Base-by-base conservation (phyloP, 2,888 invertebrate species). In the Rhagonycha fulva region DNA sequence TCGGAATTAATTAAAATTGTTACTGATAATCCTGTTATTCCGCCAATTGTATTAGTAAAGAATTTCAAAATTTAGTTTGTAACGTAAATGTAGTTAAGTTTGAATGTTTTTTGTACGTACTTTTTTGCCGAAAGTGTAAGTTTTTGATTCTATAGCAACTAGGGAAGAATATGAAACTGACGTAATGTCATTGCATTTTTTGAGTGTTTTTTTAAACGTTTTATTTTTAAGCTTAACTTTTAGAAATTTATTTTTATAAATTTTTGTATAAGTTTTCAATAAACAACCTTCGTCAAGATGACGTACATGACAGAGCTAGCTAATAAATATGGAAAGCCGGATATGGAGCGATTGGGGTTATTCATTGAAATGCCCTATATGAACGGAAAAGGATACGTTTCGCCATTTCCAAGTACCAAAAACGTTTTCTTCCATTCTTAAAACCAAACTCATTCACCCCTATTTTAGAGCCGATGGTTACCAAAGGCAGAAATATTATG, bases 301-400 rank as follows among this genome's bases (percentile, higher is more conserved):
- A 24, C n/a, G 23, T 5, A 60, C n/a, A 28, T 68, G 28, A 32
- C 24, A 4, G 75, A 75, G 23, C 10, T 66, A n/a, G 78, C 78
- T 3, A 71, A 74, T 23, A 80, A 82, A 60, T 83, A 78, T 81
- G 88, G 87, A 7, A 86, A 84, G 81, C 84, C 85, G 3, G 89
- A 89, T 79, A 74, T 88, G 74, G 89, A 89, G 77, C 81, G 89
- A 14, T 72, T 88, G 47, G 89, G 89, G 0, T 70, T 89, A 11
- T 89, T 89, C 78, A 84, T 86, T 2, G 89, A 89, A 83, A 86
- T 87, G 86, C 85, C 86, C 2, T 89, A 87, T 76, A 83, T 88
- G 83, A 85, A 86, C 79, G 88, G 84, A 4, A 82, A 80, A 75
- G 82, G 85, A 82, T 85, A 86, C 76, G 82, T 84, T 5, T 82